Evolutionary conservation across 1,140 invertebrate genomes (phyloP), one percentile per base, ranked within the genome.

Genomic region (Panagrolaimus sp.): DNA sequence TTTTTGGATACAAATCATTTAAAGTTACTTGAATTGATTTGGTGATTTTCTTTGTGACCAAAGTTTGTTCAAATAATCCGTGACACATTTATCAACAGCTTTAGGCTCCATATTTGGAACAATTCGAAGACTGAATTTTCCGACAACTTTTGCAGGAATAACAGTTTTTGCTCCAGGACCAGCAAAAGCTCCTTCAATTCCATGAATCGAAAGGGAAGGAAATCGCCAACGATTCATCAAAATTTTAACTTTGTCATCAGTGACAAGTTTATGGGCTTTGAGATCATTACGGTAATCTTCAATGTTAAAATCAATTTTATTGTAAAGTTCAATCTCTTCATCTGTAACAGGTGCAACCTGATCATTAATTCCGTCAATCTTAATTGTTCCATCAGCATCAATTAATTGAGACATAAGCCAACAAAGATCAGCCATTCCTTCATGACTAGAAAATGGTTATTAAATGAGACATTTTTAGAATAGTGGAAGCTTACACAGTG

Each of bases 111-210:
- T 85, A 82, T 87, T 70, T 1, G 86, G 86, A 8, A 87, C 86
- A 17, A 86, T 69, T 44, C 86, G 80, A 62, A 87, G 85, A 32
- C 84, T 86, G 69, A 87, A 87, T 71, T 87, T 87, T 43, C 86
- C 86, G 64, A 83, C 84, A 26, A 87, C 85, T 69, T 86, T 85
- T 26, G 78, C 72, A 1, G 86, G 86, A 43, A 87, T 87, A 6
- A 87, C 86, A 38, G 86, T 87, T 83, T 98, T 98, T 38, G 89
- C 88, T 55, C 95, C 95, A 17, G 90, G 86, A 73, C 93, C 93
- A 84, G 89, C 89, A 79, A 96, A 96, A 14, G 94, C 94, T 63
- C 94, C 93, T 87, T 90, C 88, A 80, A 96, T 93, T 63, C 87
- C 83, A 69, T 83, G 83, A 62, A 83, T 55, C n/a, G 83, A 83